Conservation (phyloP, 2,113 vertebrate genomes). For the Stigmatopora argus region DNA sequence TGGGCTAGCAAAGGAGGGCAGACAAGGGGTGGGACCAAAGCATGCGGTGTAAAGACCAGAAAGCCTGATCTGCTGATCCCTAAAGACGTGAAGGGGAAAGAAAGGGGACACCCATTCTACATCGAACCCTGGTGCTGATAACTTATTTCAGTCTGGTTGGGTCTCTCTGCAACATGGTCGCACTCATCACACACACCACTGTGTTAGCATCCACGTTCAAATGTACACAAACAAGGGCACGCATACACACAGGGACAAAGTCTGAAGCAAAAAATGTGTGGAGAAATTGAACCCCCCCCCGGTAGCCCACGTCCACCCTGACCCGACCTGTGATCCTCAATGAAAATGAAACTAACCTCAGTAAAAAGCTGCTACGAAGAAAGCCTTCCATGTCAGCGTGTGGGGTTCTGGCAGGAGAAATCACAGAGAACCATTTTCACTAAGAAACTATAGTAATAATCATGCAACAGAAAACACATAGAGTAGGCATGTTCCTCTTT, state of each 20-base stretch:
- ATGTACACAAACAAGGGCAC: slow-evolving; percentile 38
- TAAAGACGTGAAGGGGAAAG: slow-evolving; percentile 34
- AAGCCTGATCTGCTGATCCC: slow-evolving; percentile 36
- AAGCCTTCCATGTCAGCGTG: slow-evolving; percentile 78
- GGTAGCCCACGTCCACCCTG: slow-evolving; percentile 43
- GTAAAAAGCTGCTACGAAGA: slow-evolving; percentile 81
- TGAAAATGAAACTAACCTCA: slow-evolving; percentile 77
- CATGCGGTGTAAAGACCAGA: slow-evolving; percentile 55
- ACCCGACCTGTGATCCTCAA: slow-evolving; percentile 49
- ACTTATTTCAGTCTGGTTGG: slow-evolving; percentile 56
- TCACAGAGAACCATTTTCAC: slow-evolving; percentile 74
- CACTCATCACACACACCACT: slow-evolving; percentile 48
- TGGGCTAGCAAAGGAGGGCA: slow-evolving; percentile 26
- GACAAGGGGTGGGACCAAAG: slow-evolving; percentile 52
- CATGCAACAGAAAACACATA: slow-evolving; percentile 51
- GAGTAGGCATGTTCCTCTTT: slow-evolving; percentile 56
- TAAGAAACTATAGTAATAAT: slow-evolving; percentile 54
- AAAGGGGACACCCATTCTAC: slow-evolving; percentile 19
- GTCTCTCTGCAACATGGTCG: slow-evolving; percentile 36
- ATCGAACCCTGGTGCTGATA: slow-evolving; percentile 32
- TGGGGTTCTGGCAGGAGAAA: slow-evolving; percentile 78
- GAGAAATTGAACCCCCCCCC: slow-evolving; percentile 44
- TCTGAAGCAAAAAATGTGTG: slow-evolving; percentile 61
- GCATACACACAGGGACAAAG: slow-evolving; percentile 27
- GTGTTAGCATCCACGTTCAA: slow-evolving; percentile 44